Base-by-base conservation (phyloP, 2,113 vertebrate genomes). In the Neolamprologus sp. region DNA sequence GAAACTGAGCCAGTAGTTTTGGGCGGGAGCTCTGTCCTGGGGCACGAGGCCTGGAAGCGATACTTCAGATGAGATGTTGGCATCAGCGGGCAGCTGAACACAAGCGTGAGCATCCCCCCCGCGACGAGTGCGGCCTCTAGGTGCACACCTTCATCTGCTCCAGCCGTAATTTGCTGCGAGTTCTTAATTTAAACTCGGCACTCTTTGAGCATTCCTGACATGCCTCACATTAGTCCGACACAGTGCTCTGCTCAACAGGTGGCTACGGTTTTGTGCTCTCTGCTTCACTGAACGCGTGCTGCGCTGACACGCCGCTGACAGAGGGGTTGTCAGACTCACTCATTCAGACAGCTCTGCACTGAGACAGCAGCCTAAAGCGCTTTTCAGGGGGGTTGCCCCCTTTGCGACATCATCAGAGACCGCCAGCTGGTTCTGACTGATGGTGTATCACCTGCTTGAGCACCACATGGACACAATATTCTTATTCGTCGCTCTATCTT, bases 1-100 rank as follows among this genome's bases (percentile, higher is more conserved):
- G 90, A 93, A 60, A 26, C 51, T 21, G 57, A 91, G 91, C 88
- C 94, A 95, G 88, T 9, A n/a, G 55, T 68, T 93, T 85, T 81
- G 88, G 83, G 86, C 49, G 47, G 85, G 83, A 81, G 83, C 84
- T 35, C 14, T 82, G 81, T 88, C 90, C 82, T 8, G 53, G 84
- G 85, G 84, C 85, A 71, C 85, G 37, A 91, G 60, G 83, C 84
- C 68, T 90, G 84, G 82, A 88, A 88, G 81, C 63, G 23, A 86
- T 45, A 85, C 79, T 79, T 90, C 60, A 85, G 71, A 82, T 60
- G 85, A 89, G 88, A 88, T 35, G 9, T 16, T 79, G 85, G 83
- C 82, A 84, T 68, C 53, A 73, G 81, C 47, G 33, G 79, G 78
- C 71, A 75, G 58, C 26, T 80, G 58, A 85, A 89, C 45, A 89